Evolutionary conservation across 1,140 invertebrate species (phyloP), one percentile per base, ranked within the genome.

Genomic region (Drosophila nannoptera): DNA sequence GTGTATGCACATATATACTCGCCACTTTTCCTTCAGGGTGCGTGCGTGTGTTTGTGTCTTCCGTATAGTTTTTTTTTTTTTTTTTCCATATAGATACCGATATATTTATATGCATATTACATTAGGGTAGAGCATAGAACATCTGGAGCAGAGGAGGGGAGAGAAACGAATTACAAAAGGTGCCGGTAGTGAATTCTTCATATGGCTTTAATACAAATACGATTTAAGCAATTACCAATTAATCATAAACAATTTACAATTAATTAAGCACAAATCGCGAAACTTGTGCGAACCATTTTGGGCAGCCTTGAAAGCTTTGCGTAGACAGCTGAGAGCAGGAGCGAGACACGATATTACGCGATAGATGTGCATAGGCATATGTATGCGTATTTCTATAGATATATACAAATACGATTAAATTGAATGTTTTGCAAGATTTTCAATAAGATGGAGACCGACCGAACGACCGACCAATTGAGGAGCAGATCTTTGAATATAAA

Each of bases 381-480:
- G 31, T 42, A 67, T n/a, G n/a, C n/a, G n/a, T n/a, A n/a, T n/a
- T n/a, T n/a, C n/a, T n/a, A n/a, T 16, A 53, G 9, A 55, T 2
- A 43, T 9, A 33, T 12, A 7, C 31, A 32, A 7, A 40, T n/a
- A 22, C 7, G 12, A 50, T 14, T 7, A 4, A 49, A 2, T 46
- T 46, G 16, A 46, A 46, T 43, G 40, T 43, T 14, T 43, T 43
- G 12, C 22, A 53, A 54, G 12, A 56, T 63, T 36, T 29, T 22
- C 22, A 29, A 42, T 63, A 12, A 56, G 52, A 59, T 54, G 69
- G 76, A 69, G 80, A 88, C 86, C 86, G 86, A 88, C 78, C 86
- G 86, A 88, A 82, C 81, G 81, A 88, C 68, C 81, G 81, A 88
- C 82, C 81, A 86, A 86, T 82, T 86, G 67, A 69, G 65, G 81